These are phyloP conservation scores for Elgaria multicarinata DNA, from an alignment of 2,113 vertebrate species.

Conservation along the genomic window DNA sequence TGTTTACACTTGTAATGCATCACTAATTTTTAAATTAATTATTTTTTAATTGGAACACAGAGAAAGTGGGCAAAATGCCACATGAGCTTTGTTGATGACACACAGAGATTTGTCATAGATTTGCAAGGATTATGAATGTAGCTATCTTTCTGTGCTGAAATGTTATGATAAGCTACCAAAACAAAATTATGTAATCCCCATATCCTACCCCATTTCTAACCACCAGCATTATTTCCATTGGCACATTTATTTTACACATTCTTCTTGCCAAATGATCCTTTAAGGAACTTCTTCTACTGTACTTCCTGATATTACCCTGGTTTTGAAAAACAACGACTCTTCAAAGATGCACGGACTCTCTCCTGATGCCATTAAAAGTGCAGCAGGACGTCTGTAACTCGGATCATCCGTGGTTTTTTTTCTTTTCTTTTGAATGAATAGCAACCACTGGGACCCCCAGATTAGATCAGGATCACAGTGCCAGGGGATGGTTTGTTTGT, in stretches of 20 bases:
- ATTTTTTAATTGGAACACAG: background rate
- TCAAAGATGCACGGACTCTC: background rate
- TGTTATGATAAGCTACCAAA: background rate
- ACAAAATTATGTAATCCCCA: background rate
- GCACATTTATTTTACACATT: background rate
- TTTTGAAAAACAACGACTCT: background rate
- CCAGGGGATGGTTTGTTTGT: background rate
- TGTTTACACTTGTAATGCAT: background rate
- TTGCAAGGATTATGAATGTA: constrained; percentile 3
- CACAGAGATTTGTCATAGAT: background rate
- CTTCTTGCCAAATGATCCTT: background rate
- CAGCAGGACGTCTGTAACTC: background rate
- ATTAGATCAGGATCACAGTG: background rate
- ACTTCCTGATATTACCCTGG: background rate
- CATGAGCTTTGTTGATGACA: background rate
- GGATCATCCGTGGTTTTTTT: background rate
- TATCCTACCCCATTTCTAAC: background rate
- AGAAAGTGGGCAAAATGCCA: background rate
- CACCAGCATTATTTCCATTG: constrained; percentile 20
- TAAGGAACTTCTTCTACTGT: background rate
- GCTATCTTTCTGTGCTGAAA: background rate
- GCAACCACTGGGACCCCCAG: too few relatives aligned
- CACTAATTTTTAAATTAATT: background rate
- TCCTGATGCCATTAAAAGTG: background rate
- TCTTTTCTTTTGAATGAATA: background rate